Evolutionary conservation across 1,140 invertebrate genomes (phyloP), one percentile per base, ranked within the genome.

Genomic region (Carposina sasakii): DNA sequence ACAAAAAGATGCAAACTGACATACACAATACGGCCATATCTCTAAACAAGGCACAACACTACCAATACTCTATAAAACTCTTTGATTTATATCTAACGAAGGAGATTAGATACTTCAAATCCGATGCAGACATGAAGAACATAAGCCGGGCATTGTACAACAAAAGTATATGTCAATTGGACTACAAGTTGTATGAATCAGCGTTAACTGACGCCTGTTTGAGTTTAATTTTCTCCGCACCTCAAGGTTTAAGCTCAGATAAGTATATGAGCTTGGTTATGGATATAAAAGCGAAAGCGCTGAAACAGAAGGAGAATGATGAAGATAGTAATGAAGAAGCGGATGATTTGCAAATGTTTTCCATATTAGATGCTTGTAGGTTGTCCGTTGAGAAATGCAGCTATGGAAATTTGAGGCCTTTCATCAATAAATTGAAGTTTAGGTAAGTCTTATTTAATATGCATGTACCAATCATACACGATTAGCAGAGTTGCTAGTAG

Each of bases 261-360:
- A 83, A 83, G 26, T 64, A 71, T 48, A 74, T 81, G 64, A 72
- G 68, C 46, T 45, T 83, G 16, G 72, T 76, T 0, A 75, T 81
- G 49, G 77, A 83, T 50, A 66, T 83, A 2, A 83, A 83, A 21
- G 66, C 72, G 0, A 79, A 79, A 30, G 60, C 60, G 0, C 39
- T 70, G 36, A 78, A 75, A 31, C 51, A 24, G n/a, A 50, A 36
- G 8, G 30, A 45, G 0, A 59, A 64, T n/a, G 60, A 60, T 13
- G 28, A 63, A 2, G 28, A 48, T 26, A 2, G 1, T 2, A 57
- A 36, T 24, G 40, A 50, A 1, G 42, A 50, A 12, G 19, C 34
- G 17, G 48, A 57, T 26, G 36, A 48, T n/a, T 39, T 76, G n/a
- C 78, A 82, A 41, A 24, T 67, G 8, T 39, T 68, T n/a, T 55